Base-by-base conservation (phyloP, 2,113 vertebrate species). In the Hydrolagus affinis region DNA sequence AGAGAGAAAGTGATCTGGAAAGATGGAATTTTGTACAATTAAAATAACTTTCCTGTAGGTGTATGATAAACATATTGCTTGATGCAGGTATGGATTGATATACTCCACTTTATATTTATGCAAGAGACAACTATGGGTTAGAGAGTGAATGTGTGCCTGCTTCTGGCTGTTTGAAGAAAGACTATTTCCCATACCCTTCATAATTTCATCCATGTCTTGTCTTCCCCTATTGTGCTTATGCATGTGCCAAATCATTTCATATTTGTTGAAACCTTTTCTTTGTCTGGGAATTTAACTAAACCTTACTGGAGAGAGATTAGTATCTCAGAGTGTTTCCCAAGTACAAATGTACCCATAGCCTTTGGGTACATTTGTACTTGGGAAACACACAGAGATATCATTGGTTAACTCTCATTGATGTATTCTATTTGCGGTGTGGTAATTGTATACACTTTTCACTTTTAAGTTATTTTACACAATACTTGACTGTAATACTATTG, bases 141-240 rank as follows among this genome's bases (percentile, higher is more conserved):
- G 25, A 83, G 77, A 83, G 77, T 83, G 77, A 83, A 30, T 64
- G 25, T 30, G 28, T 83, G 77, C 57, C 77, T 80, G 77, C 60
- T 83, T 83, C 9, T 83, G 77, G 77, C 66, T 32, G 32, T 83
- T 83, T 83, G 60, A 83, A 83, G 77, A 83, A 83, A 83, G 15
- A 2, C 11, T 59, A 3, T 66, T 30, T 21, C 59, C 0, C 25
- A 66, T 44, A 44, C 23, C 77, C 76, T 32, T 25, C 23, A 28
- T 28, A 17, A 32, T 83, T 83, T 66, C 77, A 83, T 9, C 66
- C 14, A 17, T 66, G 77, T 74, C 0, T 44, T 83, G 77, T 30
- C 70, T 72, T 62, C 66, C 66, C 25, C 77, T 66, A 62, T 62
- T 66, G 28, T 83, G 77, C 60, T 83, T 83, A 30, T 66, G 77